phyloP scores from a whole-genome alignment of 2,888 invertebrate genomes.

The Harpagoxenus sublaevis region DNA sequence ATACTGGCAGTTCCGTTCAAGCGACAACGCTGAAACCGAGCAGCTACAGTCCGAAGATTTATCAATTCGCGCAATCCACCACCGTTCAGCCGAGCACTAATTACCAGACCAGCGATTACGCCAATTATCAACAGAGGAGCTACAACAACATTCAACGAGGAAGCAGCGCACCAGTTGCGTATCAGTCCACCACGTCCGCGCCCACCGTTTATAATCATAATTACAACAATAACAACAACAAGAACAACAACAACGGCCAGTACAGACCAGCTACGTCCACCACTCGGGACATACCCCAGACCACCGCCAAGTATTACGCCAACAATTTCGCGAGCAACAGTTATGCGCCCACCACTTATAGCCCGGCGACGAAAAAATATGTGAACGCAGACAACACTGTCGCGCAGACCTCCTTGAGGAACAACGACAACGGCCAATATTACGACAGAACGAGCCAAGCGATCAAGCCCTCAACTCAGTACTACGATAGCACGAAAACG shows the following conservation, averaged over 20 bases:
- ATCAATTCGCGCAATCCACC: conserved; percentile 78
- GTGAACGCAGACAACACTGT: conserved; percentile 64
- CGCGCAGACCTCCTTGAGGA: conserved; percentile 63
- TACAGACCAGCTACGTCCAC: conserved; percentile 79
- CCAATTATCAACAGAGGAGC: conserved; percentile 79
- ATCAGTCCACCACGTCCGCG: conserved; percentile 78
- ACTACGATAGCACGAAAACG: conserved; percentile 80
- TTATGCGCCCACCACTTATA: conserved; percentile 86
- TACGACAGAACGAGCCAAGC: conserved; percentile 75
- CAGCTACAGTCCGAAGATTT: conserved; percentile 73
- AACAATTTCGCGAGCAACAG: conserved; percentile 86
- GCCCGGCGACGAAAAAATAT: conserved; percentile 81
- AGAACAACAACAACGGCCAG: conserved; percentile 74
- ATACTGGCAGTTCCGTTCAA: conserved; percentile 52
- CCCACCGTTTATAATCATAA: conserved; percentile 77
- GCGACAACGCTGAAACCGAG: conserved; percentile 75
- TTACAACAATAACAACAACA: conserved; percentile 67
- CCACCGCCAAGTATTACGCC: conserved; percentile 77
- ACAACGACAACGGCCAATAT: conserved; percentile 75
- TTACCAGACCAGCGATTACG: conserved; percentile 80
- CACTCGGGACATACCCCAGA: conserved; percentile 82
- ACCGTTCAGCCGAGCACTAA: conserved; percentile 79
- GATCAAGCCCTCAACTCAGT: conserved; percentile 76
- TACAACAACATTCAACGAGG: conserved; percentile 83
- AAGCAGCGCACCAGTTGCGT: conserved; percentile 60